Evolutionary conservation across 1,140 invertebrate genomes (phyloP).

Genomic region (Tribolium madens): DNA sequence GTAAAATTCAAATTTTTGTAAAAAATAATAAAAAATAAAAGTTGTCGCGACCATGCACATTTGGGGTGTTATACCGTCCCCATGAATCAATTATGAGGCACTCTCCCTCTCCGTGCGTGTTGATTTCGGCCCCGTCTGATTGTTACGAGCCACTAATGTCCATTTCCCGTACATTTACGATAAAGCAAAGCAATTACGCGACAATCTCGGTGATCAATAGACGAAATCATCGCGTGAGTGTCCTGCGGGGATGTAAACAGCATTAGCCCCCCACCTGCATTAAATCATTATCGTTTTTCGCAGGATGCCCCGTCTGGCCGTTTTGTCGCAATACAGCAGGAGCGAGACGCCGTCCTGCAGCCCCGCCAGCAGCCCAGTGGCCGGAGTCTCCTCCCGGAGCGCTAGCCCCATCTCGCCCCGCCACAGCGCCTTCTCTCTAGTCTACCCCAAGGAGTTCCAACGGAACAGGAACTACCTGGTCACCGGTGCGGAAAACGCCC

Average conservation of each 20-base stretch:
- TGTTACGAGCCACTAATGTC: conserved; percentile 52
- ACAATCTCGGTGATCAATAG: conserved; percentile 63
- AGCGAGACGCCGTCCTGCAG: conserved; percentile 56
- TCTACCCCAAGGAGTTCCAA: conserved; percentile 63
- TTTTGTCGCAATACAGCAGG: conserved; percentile 55
- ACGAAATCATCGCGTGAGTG: conserved; percentile 59
- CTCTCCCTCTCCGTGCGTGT: conserved; percentile 41
- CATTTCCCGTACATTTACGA: conserved; percentile 52
- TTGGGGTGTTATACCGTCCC: neutral
- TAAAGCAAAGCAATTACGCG: conserved; percentile 56
- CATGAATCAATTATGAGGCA: conserved; percentile 18
- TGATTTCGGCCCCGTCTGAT: conserved; percentile 38
- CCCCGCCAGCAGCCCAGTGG: conserved; percentile 58
- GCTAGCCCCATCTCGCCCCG: conserved; percentile 62
- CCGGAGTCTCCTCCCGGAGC: conserved; percentile 60
- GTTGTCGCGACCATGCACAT: too few relatives aligned
- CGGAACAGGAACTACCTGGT: conserved; percentile 38
- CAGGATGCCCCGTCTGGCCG: conserved; percentile 63
- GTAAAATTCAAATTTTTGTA: too few relatives aligned
- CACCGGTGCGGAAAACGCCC: neutral
- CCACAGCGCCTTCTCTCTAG: conserved; percentile 53
- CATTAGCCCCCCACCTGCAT: conserved; percentile 41
- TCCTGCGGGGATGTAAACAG: conserved; percentile 55
- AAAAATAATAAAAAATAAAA: too few relatives aligned
- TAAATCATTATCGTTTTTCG: conserved; percentile 47